Percentiles rank a stretch among this genome's conserved stretches.
These are phyloP conservation scores for Natrix natrix DNA, from an alignment of 2,797 vertebrate species.

Conservation along the genomic window DNA sequence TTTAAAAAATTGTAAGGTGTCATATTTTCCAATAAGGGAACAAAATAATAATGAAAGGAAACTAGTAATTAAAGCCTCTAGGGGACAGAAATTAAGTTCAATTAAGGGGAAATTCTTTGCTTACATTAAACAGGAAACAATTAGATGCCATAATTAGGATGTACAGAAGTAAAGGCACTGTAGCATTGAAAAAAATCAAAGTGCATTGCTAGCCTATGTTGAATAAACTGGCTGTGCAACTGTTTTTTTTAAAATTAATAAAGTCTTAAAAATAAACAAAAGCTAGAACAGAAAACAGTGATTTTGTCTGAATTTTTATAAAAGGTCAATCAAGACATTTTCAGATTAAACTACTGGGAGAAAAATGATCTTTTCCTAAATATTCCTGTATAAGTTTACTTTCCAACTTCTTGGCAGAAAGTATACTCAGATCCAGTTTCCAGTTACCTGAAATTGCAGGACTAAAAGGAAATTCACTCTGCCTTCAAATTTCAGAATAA, in stretches of 20 bases:
- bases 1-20: neutral
- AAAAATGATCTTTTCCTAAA: neutral
- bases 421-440: neutral
- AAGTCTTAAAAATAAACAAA: neutral
- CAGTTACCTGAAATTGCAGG: neutral
- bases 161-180: neutral
- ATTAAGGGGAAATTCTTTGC: neutral
- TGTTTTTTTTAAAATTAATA: neutral
- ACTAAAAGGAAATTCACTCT: neutral
- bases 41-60: neutral
- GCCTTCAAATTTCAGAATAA: neutral
- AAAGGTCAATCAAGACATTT: neutral
- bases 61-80: neutral
- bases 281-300: neutral
- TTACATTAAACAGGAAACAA: neutral
- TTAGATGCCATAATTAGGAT: neutral
- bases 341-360: neutral
- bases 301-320: neutral
- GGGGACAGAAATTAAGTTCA: neutral
- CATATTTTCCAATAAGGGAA: neutral
- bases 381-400: neutral
- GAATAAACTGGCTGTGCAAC: neutral
- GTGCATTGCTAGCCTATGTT: neutral
- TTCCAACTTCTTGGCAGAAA: neutral
- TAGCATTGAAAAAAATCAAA: neutral